These are phyloP conservation scores for Scolopax bukidnonensis DNA, from an alignment of 2,797 vertebrate species.

Conservation along the genomic window DNA sequence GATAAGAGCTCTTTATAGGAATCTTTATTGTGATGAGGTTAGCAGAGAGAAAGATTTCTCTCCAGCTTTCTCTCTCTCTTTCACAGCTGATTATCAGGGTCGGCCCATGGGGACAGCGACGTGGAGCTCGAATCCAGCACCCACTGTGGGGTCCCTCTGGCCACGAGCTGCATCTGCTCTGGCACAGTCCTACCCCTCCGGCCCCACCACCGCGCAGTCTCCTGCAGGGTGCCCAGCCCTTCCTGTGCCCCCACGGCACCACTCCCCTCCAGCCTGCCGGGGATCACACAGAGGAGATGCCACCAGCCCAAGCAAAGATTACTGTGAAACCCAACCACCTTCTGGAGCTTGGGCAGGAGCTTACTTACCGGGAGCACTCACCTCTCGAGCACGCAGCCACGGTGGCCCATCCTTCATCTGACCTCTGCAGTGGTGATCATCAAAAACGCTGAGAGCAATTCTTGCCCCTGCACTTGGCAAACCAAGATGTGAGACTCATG, in stretches of 20 bases:
- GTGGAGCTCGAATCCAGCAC: not conserved
- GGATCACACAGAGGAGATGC: not conserved
- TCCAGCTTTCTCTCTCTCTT: conserved; percentile 57
- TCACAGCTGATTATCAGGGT: conserved; percentile 61
- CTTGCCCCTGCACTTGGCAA: not conserved
- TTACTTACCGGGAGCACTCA: fast-evolving
- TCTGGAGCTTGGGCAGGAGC: not conserved
- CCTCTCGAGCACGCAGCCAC: fast-evolving
- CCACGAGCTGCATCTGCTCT: not conserved
- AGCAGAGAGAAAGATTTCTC: conserved; percentile 59
- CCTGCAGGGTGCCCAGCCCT: not conserved
- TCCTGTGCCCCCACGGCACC: fast-evolving
- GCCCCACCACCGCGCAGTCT: not conserved
- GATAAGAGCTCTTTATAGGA: conserved; percentile 71
- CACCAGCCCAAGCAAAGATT: not conserved
- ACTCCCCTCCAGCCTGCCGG: fast-evolving
- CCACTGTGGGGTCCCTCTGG: not conserved
- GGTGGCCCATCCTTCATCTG: not conserved
- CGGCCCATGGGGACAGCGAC: not conserved
- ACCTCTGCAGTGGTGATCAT: fast-evolving
- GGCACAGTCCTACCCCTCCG: not conserved
- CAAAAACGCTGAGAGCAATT: not conserved
- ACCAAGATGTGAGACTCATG: fast-evolving
- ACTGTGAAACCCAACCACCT: fast-evolving
- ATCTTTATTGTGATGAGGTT: conserved; percentile 69